A percentile compares a stretch with the other conserved stretches of the same genome.
Conservation (phyloP, 1,140 invertebrate genomes). For the Drosophila repletoides region DNA sequence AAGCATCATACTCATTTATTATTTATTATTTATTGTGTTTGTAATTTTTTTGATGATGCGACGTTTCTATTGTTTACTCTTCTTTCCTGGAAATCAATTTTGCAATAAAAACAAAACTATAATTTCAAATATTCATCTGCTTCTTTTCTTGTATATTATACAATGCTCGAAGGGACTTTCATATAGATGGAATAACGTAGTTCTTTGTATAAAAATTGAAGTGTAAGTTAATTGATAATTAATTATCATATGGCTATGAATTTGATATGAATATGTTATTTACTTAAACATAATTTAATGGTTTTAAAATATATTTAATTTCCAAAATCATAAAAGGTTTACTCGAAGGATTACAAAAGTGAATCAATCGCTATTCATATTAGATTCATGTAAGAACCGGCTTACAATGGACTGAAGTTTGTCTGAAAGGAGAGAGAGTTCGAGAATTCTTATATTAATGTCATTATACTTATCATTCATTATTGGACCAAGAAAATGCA, state of each 20-base stretch:
- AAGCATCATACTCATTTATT: slow-evolving; percentile 48
- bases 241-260: neutral
- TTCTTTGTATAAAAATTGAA: slow-evolving; percentile 40
- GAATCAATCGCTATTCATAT: no score
- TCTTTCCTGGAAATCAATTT: slow-evolving; percentile 33
- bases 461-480: no score
- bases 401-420: no score
- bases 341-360: no score
- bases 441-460: no score
- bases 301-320: no score
- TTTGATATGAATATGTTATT: neutral
- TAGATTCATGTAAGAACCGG: no score
- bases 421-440: no score
- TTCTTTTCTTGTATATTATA: slow-evolving; percentile 44
- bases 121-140: slow-evolving; percentile 60
- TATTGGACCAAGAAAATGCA: no score
- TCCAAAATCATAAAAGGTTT: no score
- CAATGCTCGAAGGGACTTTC: slow-evolving; percentile 33
- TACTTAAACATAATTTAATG: no score
- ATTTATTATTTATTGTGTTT: slow-evolving; percentile 15
- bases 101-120: slow-evolving; percentile 56
- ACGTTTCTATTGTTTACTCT: slow-evolving; percentile 39
- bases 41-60: slow-evolving; percentile 28
- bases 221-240: neutral
- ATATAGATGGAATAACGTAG: slow-evolving; percentile 9